These are phyloP conservation scores for Torymus texanus DNA, from an alignment of 2,888 invertebrate genomes.

Conservation along the genomic window DNA sequence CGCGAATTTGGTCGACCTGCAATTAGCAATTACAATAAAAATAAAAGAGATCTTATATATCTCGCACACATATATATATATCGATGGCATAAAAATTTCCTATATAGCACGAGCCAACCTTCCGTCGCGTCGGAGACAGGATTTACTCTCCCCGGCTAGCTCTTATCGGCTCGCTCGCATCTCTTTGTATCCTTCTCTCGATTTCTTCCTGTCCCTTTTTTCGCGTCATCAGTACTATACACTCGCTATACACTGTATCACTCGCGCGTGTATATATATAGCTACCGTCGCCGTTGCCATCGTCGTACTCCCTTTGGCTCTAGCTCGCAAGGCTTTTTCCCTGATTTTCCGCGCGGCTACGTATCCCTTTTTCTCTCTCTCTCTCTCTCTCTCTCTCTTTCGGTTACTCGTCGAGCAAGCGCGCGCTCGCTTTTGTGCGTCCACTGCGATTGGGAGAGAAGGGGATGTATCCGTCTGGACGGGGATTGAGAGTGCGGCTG, in stretches of 20 bases:
- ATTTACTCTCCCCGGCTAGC: background rate
- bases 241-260: slow-evolving; percentile 13
- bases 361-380: slow-evolving; percentile 34
- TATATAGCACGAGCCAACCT: background rate
- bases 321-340: slow-evolving; percentile 22
- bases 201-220: slow-evolving; percentile 23
- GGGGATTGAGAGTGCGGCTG: background rate
- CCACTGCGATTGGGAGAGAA: slow-evolving; percentile 5
- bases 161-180: background rate
- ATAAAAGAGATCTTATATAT: too few species aligned
- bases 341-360: slow-evolving; percentile 48
- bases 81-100: too few species aligned
- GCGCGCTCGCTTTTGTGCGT: slow-evolving; percentile 2
- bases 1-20: too few species aligned
- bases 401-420: background rate
- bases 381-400: background rate
- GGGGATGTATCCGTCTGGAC: slow-evolving; percentile 21
- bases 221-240: slow-evolving; percentile 36
- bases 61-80: too few species aligned
- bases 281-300: too few species aligned
- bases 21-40: too few species aligned
- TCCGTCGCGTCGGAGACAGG: slow-evolving; percentile 7
- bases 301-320: background rate
- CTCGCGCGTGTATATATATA: too few species aligned
- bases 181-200: slow-evolving; percentile 5